These are phyloP conservation scores for Crocallis elinguaria DNA, from an alignment of 2,888 invertebrate genomes.

Conservation along the genomic window DNA sequence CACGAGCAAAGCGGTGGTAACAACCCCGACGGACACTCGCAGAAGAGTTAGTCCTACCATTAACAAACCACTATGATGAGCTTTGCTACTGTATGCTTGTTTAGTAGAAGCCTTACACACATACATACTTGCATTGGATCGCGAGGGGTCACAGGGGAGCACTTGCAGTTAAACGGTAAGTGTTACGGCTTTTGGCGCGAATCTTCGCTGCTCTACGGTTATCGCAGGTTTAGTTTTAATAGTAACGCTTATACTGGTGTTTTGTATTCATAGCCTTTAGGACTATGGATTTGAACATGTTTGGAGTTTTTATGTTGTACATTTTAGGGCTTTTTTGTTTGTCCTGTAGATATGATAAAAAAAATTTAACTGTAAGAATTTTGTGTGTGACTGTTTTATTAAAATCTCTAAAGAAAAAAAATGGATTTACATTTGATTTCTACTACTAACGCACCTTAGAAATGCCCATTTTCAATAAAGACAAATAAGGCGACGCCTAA, in stretches of 20 bases:
- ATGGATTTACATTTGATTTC: too few relatives aligned
- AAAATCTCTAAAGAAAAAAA: too few relatives aligned
- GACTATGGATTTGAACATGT: constrained; percentile 11
- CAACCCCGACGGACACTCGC: too few relatives aligned
- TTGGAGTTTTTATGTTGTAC: constrained; percentile 13
- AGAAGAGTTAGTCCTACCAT: too few relatives aligned
- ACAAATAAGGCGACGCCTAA: too few relatives aligned
- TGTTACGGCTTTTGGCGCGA: constrained; percentile 31
- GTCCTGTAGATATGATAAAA: too few relatives aligned
- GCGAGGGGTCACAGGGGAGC: constrained; percentile 19
- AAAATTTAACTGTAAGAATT: too few relatives aligned
- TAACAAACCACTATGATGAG: too few relatives aligned
- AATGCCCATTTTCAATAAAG: too few relatives aligned
- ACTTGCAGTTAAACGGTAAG: constrained; percentile 28
- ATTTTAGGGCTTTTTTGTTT: constrained; percentile 1
- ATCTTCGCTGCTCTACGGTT: constrained; percentile 24
- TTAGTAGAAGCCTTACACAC: neutral
- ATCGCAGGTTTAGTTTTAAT: constrained; percentile 28
- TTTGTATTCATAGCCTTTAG: constrained; percentile 25
- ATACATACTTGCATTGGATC: constrained; percentile 20
- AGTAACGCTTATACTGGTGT: constrained; percentile 24
- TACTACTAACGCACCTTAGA: too few relatives aligned
- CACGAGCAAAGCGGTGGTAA: too few relatives aligned
- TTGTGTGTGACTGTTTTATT: too few relatives aligned
- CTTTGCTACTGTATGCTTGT: constrained; percentile 5